Base-by-base conservation (phyloP, 1,140 invertebrate genomes). In the Pseudomyrmex dendroicus region DNA sequence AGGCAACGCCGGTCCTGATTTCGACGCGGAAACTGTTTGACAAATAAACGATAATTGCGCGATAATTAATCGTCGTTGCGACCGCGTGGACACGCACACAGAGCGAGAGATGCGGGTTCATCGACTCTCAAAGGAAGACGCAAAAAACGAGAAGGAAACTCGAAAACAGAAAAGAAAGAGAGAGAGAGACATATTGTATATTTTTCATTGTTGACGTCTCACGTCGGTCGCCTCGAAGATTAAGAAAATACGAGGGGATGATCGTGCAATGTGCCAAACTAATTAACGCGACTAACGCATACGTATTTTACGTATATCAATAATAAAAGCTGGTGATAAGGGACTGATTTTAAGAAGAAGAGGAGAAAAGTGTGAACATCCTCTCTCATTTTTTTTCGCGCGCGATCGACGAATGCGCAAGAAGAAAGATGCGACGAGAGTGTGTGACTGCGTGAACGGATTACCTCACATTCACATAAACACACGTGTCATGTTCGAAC, bases 241-340 rank as follows among this genome's bases (percentile, higher is more conserved):
- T 46, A 22, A 13, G 5, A 13, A 62, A 64, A 63, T 46, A 7
- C 48, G 17, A 50, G 13, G 0, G n/a, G 8, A 15, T 15, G 15
- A 66, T 77, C 73, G 73, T 64, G 73, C 73, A 59, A 83, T 83
- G 76, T 80, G 76, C 76, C 76, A 80, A 78, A 78, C 54, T 70
- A 70, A 52, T 35, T 35, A 35, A 5, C 35, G 35, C 35, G 35
- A 72, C 62, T 77, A 54, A 56, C 73, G 52, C 52, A 77, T 13
- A 52, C 50, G 50, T 52, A 52, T 52, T 52, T 35, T 74, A 52
- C 59, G 20, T 68, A 50, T 78, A 56, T 9, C 56, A 70, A 78
- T 70, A 70, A 57, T 70, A 70, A 57, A 78, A 44, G 48, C 22
- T 68, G 68, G 46, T 48, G 74, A 67, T 77, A 77, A 77, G 63